Base-by-base conservation (phyloP, 2,113 vertebrate species). In the Vulpes ferrilata region DNA sequence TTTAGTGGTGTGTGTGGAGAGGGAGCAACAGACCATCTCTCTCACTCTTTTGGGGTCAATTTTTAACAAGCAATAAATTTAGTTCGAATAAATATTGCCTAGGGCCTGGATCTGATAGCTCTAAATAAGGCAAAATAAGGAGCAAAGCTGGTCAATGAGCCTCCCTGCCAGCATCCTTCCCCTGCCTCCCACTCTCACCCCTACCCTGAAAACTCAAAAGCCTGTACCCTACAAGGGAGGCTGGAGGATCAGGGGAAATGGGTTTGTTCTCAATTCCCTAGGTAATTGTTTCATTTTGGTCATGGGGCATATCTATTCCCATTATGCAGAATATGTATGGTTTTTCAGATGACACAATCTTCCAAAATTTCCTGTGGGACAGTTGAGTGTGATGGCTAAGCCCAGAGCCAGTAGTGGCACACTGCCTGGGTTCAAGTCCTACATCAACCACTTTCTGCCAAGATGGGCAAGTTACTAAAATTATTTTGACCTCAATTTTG, bases 21-120 rank as follows among this genome's bases (percentile, higher is more conserved):
- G 30, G 90, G 5, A 11, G 51, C 35, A n/a, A n/a, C 23, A 32
- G n/a, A 51, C 7, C 11, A 51, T 84, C 35, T 84, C 51, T 86
- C n/a, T 73, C 57, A 43, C 30, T 82, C 6, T 92, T 84, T 88
- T 0, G n/a, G 57, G 9, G n/a, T 11, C 13, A 53, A 43, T 92
- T 97, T 94, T 94, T 73, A 83, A 76, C 6, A 79, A 89, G 83
- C 23, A 96, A 93, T 19, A 76, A n/a, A 53, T n/a, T 59, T 32
- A 64, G 11, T 83, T 92, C 9, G 74, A 84, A 88, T 38, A 89
- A 30, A 69, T 35, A 43, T 8, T 86, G 35, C 51, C 19, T 10
- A 30, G 27, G 8, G 22, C 59, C 38, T 85, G 71, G 48, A 59
- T 71, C 69, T 7, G 2, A n/a, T 19, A 95, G 30, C 15, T 81